Evolutionary conservation across 2,113 vertebrate species (phyloP).

Genomic region (Strix aluco): DNA sequence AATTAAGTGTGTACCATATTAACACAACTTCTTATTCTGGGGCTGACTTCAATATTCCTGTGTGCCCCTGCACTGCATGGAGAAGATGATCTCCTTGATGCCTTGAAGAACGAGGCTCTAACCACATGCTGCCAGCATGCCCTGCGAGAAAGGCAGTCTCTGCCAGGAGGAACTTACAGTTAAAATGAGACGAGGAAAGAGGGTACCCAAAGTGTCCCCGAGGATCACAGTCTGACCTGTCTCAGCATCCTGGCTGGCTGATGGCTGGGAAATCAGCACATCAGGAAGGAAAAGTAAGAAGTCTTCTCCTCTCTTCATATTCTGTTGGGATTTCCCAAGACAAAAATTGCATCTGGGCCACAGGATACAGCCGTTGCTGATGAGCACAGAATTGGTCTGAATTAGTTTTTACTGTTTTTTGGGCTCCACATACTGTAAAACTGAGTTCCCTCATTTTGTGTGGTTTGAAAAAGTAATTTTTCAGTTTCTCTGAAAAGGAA

Average conservation of each 20-base stretch:
- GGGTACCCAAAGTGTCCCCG: accelerated
- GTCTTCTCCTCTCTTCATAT: accelerated
- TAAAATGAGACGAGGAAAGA: not conserved
- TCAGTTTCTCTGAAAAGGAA: not conserved
- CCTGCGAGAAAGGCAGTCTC: not conserved
- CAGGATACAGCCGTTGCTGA: accelerated
- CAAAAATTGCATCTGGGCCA: not conserved
- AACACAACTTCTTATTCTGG: not conserved
- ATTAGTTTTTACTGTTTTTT: not conserved
- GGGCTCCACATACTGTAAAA: not conserved
- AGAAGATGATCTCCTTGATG: not conserved
- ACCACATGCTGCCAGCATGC: accelerated
- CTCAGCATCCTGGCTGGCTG: not conserved
- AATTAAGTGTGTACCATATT: not conserved
- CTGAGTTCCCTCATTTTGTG: not conserved
- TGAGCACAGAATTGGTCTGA: not conserved
- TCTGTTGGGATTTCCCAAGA: not conserved
- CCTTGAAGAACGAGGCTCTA: not conserved
- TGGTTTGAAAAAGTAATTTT: not conserved
- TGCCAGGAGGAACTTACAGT: not conserved
- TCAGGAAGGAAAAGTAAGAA: not conserved
- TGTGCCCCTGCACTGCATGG: not conserved
- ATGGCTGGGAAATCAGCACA: not conserved
- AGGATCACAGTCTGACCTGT: not conserved
- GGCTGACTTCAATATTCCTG: not conserved